Conservation (phyloP, 64 coral and sea anemone genomes). For the Anthopleura sola region DNA sequence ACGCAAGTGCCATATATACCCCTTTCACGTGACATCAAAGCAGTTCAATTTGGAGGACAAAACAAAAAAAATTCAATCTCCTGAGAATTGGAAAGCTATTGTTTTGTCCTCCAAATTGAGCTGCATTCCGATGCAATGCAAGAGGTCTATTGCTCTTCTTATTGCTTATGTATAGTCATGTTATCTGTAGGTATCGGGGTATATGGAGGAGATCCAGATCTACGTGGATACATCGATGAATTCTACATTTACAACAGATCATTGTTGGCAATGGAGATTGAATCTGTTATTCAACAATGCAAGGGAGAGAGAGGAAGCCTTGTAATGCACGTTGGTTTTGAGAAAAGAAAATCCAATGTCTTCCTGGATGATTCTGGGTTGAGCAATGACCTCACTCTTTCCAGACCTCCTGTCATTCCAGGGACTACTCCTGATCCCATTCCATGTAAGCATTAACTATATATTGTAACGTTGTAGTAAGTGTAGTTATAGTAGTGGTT, state of each 20-base stretch:
- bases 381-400: conserved; percentile 66
- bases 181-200: conserved; percentile 64
- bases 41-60: too few species aligned
- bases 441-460: conserved; percentile 27
- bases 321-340: conserved; percentile 83
- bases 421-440: conserved; percentile 34
- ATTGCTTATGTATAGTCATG: too few species aligned
- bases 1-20: too few species aligned
- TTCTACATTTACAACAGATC: conserved; percentile 97
- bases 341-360: conserved; percentile 61
- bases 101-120: too few species aligned
- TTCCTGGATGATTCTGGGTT: conserved; percentile 84
- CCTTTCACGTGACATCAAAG: too few species aligned
- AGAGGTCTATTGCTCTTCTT: too few species aligned
- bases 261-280: conserved; percentile 59
- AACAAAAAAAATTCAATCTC: too few species aligned
- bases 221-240: conserved; percentile 87
- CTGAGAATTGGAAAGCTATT: too few species aligned
- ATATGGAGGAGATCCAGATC: conserved; percentile 41
- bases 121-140: too few species aligned
- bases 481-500: not conserved
- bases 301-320: conserved; percentile 57
- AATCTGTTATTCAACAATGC: conserved; percentile 67
- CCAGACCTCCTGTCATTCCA: conserved; percentile 15
- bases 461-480: not conserved